Conservation (phyloP, 1,140 invertebrate species). For the Dendroctonus ponderosae region DNA sequence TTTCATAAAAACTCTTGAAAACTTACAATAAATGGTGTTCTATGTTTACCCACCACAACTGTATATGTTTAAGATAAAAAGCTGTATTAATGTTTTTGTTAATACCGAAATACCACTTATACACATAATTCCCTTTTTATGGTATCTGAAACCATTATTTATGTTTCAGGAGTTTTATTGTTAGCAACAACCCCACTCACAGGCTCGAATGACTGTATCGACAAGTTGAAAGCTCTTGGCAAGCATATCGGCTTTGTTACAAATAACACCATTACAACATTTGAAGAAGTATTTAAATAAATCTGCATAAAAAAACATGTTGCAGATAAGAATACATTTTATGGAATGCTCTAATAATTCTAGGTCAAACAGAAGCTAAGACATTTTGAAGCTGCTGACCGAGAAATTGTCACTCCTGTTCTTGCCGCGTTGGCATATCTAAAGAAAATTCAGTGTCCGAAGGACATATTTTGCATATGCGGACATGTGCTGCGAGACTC, state of each 20-base stretch:
- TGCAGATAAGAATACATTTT: too few species aligned
- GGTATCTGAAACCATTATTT: background rate
- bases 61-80: too few species aligned
- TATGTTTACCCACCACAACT: too few species aligned
- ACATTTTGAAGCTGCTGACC: conserved; percentile 7
- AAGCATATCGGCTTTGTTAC: conserved; percentile 27
- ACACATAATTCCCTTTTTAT: too few species aligned
- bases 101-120: too few species aligned
- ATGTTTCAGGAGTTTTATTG: conserved; percentile 18
- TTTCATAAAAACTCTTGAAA: too few species aligned
- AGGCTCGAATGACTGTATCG: conserved; percentile 17
- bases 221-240: conserved; percentile 12
- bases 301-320: background rate
- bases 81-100: too few species aligned
- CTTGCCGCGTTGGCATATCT: conserved; percentile 11
- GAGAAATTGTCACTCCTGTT: conserved; percentile 26
- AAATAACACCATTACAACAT: conserved; percentile 21
- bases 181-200: conserved; percentile 10
- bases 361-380: conserved; percentile 25
- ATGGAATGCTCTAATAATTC: background rate
- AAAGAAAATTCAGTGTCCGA: conserved; percentile 16
- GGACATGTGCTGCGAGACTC: conserved; percentile 14
- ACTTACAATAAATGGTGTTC: too few species aligned
- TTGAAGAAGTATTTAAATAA: conserved; percentile 7
- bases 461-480: conserved; percentile 21